A percentile compares a stretch with the other conserved stretches of the same genome.
phyloP scores from a whole-genome alignment of 2,888 invertebrate species.

The Napeogenes inachia region DNA sequence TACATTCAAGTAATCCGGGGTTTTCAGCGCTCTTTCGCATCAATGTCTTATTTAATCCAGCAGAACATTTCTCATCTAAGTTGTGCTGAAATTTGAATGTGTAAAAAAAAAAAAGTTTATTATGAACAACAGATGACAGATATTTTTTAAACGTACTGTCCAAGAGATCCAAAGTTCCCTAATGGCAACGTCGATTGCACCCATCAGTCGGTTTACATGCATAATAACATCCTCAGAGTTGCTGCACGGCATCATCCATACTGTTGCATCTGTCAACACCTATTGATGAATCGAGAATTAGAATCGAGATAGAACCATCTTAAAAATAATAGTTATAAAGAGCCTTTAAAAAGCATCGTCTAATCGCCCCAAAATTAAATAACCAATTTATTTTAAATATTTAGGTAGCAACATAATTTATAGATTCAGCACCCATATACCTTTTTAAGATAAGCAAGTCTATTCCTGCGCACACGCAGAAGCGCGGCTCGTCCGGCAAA shows the following conservation, averaged over 20 bases:
- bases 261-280: slow-evolving; percentile 81
- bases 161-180: slow-evolving; percentile 67
- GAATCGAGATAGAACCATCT: no score
- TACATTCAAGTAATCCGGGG: slow-evolving; percentile 84
- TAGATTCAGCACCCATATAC: slow-evolving; percentile 41
- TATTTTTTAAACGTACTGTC: slow-evolving; percentile 49
- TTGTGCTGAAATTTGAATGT: slow-evolving; percentile 56
- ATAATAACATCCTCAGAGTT: slow-evolving; percentile 83
- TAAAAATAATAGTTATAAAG: no score
- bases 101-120: background rate
- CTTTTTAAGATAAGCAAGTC: slow-evolving; percentile 78
- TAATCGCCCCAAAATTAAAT: no score
- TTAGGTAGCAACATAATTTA: no score
- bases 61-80: slow-evolving; percentile 77
- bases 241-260: slow-evolving; percentile 87
- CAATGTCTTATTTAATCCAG: slow-evolving; percentile 82
- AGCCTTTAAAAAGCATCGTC: no score
- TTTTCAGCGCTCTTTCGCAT: slow-evolving; percentile 81
- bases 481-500: slow-evolving; percentile 84
- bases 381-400: no score
- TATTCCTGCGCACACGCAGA: slow-evolving; percentile 81
- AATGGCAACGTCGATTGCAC: slow-evolving; percentile 75
- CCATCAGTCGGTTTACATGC: slow-evolving; percentile 80
- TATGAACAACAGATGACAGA: no score
- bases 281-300: slow-evolving; percentile 37